Percentiles rank a stretch among this genome's conserved stretches.
These are phyloP conservation scores for Penaeus monodon DNA, from an alignment of 2,888 invertebrate species.

Conservation along the genomic window DNA sequence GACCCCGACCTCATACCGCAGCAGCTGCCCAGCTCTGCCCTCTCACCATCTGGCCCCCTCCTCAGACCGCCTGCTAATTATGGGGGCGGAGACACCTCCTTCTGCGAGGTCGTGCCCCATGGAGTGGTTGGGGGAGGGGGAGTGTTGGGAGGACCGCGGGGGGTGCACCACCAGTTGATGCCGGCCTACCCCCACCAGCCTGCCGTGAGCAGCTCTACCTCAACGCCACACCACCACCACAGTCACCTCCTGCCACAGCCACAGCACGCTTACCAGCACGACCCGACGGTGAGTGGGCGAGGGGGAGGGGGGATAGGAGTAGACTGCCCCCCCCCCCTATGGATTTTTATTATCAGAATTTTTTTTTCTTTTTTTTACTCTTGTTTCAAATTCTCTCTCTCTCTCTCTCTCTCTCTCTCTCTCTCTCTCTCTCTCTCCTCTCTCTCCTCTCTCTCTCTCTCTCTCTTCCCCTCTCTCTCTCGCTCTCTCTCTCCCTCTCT, in stretches of 20 bases:
- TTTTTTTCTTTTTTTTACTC: too few species aligned
- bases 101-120: constrained; percentile 29
- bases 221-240: constrained; percentile 29
- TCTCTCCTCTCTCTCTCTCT: too few species aligned
- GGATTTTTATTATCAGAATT: too few species aligned
- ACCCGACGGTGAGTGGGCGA: too few species aligned
- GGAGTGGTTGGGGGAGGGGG: constrained; percentile 25
- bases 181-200: constrained; percentile 12
- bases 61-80: constrained; percentile 44
- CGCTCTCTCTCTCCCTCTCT: neutral
- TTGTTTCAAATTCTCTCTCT: neutral
- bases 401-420: neutral
- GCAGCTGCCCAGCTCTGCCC: constrained; percentile 29
- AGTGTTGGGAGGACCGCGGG: constrained; percentile 29
- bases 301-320: too few species aligned
- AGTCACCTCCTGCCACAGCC: constrained; percentile 9
- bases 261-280: neutral
- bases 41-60: constrained; percentile 46
- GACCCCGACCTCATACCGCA: constrained; percentile 50
- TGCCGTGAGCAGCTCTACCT: constrained; percentile 3
- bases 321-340: too few species aligned
- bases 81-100: constrained; percentile 32
- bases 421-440: neutral
- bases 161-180: constrained; percentile 39
- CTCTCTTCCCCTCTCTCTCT: too few species aligned